A percentile compares a stretch with the other conserved stretches of the same genome.
Evolutionary conservation across 2,888 invertebrate genomes (phyloP).

Genomic region (Cetonia aurata): DNA sequence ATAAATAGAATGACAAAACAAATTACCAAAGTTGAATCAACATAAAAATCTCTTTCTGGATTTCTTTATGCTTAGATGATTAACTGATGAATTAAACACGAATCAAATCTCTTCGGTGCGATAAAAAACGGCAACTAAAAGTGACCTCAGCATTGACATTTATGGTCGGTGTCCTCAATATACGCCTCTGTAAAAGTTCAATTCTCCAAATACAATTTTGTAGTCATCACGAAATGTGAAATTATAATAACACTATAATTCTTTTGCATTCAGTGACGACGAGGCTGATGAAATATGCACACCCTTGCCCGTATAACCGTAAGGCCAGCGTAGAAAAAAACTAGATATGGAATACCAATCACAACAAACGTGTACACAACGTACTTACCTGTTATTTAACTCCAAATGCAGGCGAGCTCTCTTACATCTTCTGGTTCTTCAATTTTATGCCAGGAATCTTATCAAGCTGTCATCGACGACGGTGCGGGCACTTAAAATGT

Average conservation of each 20-base stretch:
- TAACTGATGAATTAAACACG: neutral
- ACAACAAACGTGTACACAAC: constrained; percentile 17
- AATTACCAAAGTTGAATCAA: neutral
- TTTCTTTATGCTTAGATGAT: neutral
- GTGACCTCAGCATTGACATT: constrained; percentile 60
- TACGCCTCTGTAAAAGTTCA: constrained; percentile 33
- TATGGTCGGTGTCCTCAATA: constrained; percentile 50
- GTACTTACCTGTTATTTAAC: constrained; percentile 32
- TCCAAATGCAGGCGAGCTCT: constrained; percentile 8
- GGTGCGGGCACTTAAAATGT: constrained; percentile 18
- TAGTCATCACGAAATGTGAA: neutral
- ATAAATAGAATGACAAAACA: too few relatives aligned
- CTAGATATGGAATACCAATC: neutral
- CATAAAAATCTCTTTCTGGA: neutral
- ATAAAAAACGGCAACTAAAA: constrained; percentile 7
- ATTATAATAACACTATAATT: neutral
- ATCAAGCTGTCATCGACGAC: constrained; percentile 32
- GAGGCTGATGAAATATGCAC: constrained; percentile 21
- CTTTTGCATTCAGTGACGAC: neutral
- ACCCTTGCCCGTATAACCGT: constrained; percentile 12
- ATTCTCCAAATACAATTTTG: neutral
- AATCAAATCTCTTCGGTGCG: neutral
- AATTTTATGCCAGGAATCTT: constrained; percentile 8
- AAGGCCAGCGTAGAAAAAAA: neutral
- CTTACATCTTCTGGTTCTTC: constrained; percentile 36